Evolutionary conservation across 2,113 vertebrate species (phyloP).

Genomic region (Clarias batrachus): DNA sequence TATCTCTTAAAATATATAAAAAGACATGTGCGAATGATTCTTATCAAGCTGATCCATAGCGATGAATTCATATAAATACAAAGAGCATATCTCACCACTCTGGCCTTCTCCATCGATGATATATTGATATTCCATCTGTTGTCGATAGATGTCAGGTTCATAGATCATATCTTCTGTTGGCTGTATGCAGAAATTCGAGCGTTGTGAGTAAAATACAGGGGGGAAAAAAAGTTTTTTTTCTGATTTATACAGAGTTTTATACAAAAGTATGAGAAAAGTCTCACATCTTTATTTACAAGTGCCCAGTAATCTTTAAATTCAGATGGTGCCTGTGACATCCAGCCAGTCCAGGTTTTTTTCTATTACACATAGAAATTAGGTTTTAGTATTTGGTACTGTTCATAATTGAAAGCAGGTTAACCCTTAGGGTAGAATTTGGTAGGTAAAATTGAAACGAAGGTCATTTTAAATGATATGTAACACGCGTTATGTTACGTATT

Average conservation of each 20-base stretch:
- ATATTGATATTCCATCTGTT: slow-evolving; percentile 85
- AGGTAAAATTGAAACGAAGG: neutral
- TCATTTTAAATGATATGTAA: neutral
- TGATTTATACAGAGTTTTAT: slow-evolving; percentile 11
- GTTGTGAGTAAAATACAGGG: slow-evolving; percentile 16
- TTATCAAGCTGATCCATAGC: neutral
- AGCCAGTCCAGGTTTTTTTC: slow-evolving; percentile 55
- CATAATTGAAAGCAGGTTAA: slow-evolving; percentile 27
- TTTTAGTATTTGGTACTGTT: slow-evolving; percentile 36
- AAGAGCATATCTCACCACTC: slow-evolving; percentile 76
- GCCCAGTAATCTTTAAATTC: slow-evolving; percentile 59
- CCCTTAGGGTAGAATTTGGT: neutral
- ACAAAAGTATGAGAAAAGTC: slow-evolving; percentile 44
- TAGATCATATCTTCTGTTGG: slow-evolving; percentile 91
- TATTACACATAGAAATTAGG: slow-evolving; percentile 52
- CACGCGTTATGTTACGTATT: too few species aligned
- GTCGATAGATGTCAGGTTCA: slow-evolving; percentile 89
- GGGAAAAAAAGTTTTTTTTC: neutral
- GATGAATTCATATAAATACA: neutral
- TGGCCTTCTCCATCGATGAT: slow-evolving; percentile 90
- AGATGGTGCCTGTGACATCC: slow-evolving; percentile 55
- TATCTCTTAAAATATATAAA: neutral
- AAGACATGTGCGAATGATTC: neutral
- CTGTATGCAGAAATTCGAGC: slow-evolving; percentile 63
- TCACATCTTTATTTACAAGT: slow-evolving; percentile 57